Percentiles rank a stretch among this genome's conserved stretches.
These are phyloP conservation scores for Samia ricini DNA, from an alignment of 1,140 invertebrate species.

Conservation along the genomic window DNA sequence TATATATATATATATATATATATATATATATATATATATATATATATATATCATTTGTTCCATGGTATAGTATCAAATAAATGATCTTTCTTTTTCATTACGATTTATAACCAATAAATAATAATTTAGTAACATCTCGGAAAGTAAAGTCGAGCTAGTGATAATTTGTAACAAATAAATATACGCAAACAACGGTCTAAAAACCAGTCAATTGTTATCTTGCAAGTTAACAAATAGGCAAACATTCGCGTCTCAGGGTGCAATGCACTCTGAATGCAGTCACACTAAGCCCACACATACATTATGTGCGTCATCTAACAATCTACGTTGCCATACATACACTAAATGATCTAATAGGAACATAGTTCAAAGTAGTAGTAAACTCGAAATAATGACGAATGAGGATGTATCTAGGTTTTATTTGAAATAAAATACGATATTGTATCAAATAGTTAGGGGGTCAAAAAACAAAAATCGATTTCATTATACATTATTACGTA, in stretches of 20 bases:
- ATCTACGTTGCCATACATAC: conserved; percentile 11
- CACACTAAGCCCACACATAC: conserved; percentile 19
- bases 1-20: too few relatives aligned
- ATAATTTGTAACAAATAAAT: neutral
- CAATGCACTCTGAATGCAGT: conserved; percentile 43
- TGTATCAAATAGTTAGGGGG: too few relatives aligned
- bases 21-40: too few relatives aligned
- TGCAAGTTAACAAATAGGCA: conserved; percentile 32
- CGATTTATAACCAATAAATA: neutral
- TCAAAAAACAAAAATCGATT: too few relatives aligned
- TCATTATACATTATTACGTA: too few relatives aligned
- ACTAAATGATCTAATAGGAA: conserved; percentile 24
- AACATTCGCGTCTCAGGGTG: conserved; percentile 30
- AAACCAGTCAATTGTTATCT: conserved; percentile 30
- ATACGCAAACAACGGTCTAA: neutral
- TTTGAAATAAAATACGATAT: too few relatives aligned
- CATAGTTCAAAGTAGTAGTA: neutral
- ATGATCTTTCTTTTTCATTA: too few relatives aligned
- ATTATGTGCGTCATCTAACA: conserved; percentile 24
- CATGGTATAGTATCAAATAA: too few relatives aligned
- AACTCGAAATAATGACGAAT: neutral
- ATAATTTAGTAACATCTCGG: neutral
- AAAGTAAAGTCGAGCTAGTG: neutral
- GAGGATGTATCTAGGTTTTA: neutral
- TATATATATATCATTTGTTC: too few relatives aligned